Evolutionary conservation across 2,797 vertebrate species (phyloP), one percentile per base, ranked within the genome.

Genomic region (Catamblyrhynchus diadema): DNA sequence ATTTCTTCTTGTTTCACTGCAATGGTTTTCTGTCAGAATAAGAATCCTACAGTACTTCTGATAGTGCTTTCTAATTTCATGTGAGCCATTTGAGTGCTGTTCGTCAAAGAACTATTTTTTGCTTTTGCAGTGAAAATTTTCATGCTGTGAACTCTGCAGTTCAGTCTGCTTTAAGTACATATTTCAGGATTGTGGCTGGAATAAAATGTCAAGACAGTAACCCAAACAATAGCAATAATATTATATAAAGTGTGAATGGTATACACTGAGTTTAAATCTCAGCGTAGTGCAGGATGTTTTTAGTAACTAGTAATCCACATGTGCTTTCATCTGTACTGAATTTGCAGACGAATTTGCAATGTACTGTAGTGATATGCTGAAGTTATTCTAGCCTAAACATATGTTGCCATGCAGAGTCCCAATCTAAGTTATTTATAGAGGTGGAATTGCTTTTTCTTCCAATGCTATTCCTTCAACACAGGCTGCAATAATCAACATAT

Each of bases 401-500:
- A 15, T 0, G 2, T 30, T 86, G 30, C 11, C 8, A 2, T 37
- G 35, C 28, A 61, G 54, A 41, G 15, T 61, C 7, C 8, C 10
- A 33, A 7, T 28, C 27, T 56, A 57, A 72, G 12, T 39, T 50
- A 33, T 32, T 71, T 89, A 14, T 59, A 69, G 47, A 59, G 4
- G 6, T 64, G 12, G 15, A 59, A 56, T 81, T 78, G 30, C 20
- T 67, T 69, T 83, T 86, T 70, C n/a, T 84, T 77, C 5, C 47
- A 39, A 5, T 51, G 6, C 25, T 41, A 28, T 17, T 22, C 47
- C 20, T 78, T 25, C 62, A n/a, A 33, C 32, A 47, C 28, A 44
- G 15, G 35, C 9, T 30, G 17, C 22, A 13, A 28, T 0, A 2
- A 32, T n/a, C 12, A 61, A 47, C 15, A 1, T 32, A 33, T 39